Evolutionary conservation across 2,797 vertebrate species (phyloP).

Genomic region (Amniataba percoides): DNA sequence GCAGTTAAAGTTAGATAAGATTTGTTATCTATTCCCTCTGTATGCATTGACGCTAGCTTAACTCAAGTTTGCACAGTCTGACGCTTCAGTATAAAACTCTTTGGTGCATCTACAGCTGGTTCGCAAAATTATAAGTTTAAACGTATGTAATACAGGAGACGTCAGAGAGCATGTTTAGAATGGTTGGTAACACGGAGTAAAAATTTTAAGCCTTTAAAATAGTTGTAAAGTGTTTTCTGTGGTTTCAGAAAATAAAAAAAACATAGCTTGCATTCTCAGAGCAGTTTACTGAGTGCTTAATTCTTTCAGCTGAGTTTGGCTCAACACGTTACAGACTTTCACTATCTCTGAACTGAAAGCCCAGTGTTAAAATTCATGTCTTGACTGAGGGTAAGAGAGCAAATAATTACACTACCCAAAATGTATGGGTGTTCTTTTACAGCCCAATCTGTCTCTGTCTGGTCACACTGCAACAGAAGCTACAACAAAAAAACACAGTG

Average conservation of each 20-base stretch:
- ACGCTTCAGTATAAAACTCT: not conserved
- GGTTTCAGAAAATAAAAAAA: not conserved
- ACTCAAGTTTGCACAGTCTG: not conserved
- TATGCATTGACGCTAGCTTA: not conserved
- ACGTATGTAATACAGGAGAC: not conserved
- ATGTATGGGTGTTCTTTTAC: not conserved
- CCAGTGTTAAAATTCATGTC: not conserved
- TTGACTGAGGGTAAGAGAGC: slow-evolving; percentile 43
- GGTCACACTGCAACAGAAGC: slow-evolving; percentile 17
- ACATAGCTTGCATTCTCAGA: not conserved
- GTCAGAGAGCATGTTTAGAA: not conserved
- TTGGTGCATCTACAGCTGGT: not conserved
- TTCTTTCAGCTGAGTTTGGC: not conserved
- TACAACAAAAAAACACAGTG: slow-evolving; percentile 26
- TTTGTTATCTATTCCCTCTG: slow-evolving; percentile 11
- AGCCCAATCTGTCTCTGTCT: slow-evolving; percentile 8
- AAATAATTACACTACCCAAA: slow-evolving; percentile 58
- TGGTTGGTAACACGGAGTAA: not conserved
- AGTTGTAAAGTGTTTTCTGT: not conserved
- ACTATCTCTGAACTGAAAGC: not conserved
- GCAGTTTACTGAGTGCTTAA: not conserved
- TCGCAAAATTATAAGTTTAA: not conserved
- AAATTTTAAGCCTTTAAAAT: not conserved
- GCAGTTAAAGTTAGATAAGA: slow-evolving; percentile 12
- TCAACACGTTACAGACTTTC: not conserved